phyloP scores from a whole-genome alignment of 2,888 invertebrate genomes.

The Phania funesta region DNA sequence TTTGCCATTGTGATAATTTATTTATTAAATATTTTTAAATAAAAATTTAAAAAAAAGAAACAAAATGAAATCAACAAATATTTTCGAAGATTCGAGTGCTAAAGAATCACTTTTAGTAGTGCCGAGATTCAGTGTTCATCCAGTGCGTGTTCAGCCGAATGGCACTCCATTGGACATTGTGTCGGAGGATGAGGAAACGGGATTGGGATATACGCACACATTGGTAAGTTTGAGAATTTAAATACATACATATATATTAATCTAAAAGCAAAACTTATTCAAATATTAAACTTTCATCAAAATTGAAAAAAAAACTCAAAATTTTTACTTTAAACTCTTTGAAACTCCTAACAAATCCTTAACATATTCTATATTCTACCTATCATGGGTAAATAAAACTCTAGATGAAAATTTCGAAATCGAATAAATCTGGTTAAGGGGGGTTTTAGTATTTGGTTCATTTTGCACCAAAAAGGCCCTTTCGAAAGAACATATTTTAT shows the following conservation, averaged over 20 bases:
- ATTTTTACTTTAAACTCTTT: too few species aligned
- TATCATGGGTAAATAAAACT: too few species aligned
- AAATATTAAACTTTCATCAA: background rate
- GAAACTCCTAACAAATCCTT: too few species aligned
- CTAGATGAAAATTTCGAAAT: too few species aligned
- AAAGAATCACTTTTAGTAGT: constrained; percentile 74
- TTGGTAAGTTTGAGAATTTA: constrained; percentile 72
- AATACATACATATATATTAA: background rate
- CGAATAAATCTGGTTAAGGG: too few species aligned
- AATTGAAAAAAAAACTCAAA: too few species aligned
- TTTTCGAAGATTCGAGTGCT: constrained; percentile 51
- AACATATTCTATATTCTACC: too few species aligned
- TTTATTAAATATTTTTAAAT: background rate
- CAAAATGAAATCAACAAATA: constrained; percentile 53
- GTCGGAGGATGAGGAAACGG: constrained; percentile 73
- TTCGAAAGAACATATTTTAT: too few species aligned
- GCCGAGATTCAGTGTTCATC: constrained; percentile 70
- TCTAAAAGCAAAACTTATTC: background rate
- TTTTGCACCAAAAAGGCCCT: too few species aligned
- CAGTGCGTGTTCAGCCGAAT: constrained; percentile 71
- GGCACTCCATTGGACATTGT: constrained; percentile 24
- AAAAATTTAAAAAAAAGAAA: constrained; percentile 4
- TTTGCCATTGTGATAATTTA: constrained; percentile 24
- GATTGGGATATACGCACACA: constrained; percentile 77
- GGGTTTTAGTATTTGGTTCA: too few species aligned